These are phyloP conservation scores for Drosophila kanekoi DNA, from an alignment of 2,888 invertebrate genomes.

Conservation along the genomic window DNA sequence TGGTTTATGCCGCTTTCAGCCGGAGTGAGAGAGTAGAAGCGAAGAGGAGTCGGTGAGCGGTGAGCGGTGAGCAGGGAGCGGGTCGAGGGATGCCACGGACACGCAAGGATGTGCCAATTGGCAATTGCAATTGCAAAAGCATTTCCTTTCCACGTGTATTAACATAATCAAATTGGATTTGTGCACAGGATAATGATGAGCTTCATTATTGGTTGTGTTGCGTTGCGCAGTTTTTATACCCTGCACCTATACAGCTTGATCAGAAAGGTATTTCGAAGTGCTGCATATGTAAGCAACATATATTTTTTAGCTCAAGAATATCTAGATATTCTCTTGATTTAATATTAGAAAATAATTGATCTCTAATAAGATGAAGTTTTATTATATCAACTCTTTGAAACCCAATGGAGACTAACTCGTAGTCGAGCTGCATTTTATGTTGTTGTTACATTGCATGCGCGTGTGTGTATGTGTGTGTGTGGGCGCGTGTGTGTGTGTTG, in stretches of 20 bases:
- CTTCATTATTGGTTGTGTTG: conserved; percentile 78
- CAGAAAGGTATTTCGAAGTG: not conserved
- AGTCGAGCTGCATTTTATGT: conserved; percentile 7
- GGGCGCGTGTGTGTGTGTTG: conserved; percentile 20
- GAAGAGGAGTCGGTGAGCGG: not conserved
- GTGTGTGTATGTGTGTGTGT: conserved; percentile 20
- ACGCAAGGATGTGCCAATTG: conserved; percentile 69
- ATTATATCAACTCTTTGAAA: not conserved
- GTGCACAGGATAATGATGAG: conserved; percentile 82
- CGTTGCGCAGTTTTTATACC: conserved; percentile 48
- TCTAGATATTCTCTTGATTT: too few relatives aligned
- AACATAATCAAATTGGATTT: conserved; percentile 82
- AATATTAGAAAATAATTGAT: too few relatives aligned
- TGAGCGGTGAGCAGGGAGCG: not conserved
- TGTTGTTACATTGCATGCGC: conserved; percentile 34
- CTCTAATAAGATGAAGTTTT: too few relatives aligned
- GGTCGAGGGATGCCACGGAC: conserved; percentile 18
- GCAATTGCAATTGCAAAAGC: conserved; percentile 79
- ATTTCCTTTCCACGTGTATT: conserved; percentile 82
- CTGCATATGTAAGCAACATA: not conserved
- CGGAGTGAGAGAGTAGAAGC: not conserved
- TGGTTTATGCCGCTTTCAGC: conserved; percentile 14
- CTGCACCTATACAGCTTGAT: not conserved
- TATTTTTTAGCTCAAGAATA: too few relatives aligned
- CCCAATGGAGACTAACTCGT: not conserved